These are phyloP conservation scores for Pterophyllum scalare DNA, from an alignment of 2,113 vertebrate genomes.

Conservation along the genomic window DNA sequence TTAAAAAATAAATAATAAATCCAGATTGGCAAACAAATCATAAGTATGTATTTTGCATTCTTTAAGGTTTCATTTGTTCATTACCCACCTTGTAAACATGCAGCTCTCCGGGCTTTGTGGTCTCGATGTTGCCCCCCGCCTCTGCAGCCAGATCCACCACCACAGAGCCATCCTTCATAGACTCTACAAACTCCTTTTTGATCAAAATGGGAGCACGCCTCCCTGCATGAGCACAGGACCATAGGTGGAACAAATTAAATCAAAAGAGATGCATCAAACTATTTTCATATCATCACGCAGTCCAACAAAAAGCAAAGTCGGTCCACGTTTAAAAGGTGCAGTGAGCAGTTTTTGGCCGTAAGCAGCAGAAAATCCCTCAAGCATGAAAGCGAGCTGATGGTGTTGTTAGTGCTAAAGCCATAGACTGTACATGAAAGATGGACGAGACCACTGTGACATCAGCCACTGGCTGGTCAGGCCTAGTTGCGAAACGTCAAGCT, in stretches of 20 bases:
- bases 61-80: not conserved
- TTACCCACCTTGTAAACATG: conserved; percentile 70
- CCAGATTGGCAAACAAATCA: not conserved
- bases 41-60: not conserved
- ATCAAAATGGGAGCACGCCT: conserved; percentile 75
- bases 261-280: not conserved
- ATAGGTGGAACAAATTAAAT: not conserved
- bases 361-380: not conserved
- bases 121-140: conserved; percentile 81
- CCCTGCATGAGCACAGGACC: conserved; percentile 46
- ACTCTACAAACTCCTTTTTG: conserved; percentile 75
- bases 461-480: not conserved
- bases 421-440: not conserved
- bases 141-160: conserved; percentile 80
- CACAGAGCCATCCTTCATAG: conserved; percentile 76
- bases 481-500: not conserved
- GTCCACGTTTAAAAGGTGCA: not conserved
- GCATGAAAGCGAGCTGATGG: not conserved
- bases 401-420: not conserved
- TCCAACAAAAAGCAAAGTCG: not conserved
- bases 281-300: not conserved
- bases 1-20: accelerated
- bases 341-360: not conserved
- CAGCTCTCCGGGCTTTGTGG: conserved; percentile 71
- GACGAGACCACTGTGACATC: not conserved